Percentiles rank a stretch among this genome's conserved stretches.
These are phyloP conservation scores for Drosophila prolongata DNA, from an alignment of 2,888 invertebrate species.

Conservation along the genomic window DNA sequence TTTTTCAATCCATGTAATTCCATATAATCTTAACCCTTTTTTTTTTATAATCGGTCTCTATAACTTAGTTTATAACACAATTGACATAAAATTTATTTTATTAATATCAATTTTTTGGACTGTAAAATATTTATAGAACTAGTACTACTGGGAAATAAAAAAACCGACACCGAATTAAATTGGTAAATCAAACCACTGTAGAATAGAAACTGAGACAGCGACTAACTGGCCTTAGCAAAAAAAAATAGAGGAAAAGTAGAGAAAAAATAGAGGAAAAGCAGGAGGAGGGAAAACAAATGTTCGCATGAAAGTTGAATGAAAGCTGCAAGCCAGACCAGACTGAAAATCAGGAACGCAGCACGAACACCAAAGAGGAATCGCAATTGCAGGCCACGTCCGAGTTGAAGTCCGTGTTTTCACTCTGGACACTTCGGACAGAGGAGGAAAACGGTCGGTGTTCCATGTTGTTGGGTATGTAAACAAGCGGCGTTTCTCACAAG, in stretches of 20 bases:
- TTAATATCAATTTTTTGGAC: too few species aligned
- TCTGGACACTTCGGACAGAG: not conserved
- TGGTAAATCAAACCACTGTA: constrained; percentile 13
- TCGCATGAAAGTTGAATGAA: constrained; percentile 74
- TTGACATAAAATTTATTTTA: too few species aligned
- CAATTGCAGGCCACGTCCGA: constrained; percentile 34
- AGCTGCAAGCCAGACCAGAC: constrained; percentile 38
- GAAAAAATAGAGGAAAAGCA: constrained; percentile 1
- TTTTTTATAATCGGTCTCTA: too few species aligned
- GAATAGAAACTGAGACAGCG: constrained; percentile 3
- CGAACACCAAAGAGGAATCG: constrained; percentile 31
- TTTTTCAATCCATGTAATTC: too few species aligned
- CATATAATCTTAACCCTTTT: too few species aligned
- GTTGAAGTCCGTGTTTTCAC: constrained; percentile 1
- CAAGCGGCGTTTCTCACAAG: constrained; percentile 56
- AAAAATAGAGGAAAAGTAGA: not conserved
- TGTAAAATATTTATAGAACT: too few species aligned
- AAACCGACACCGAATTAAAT: not conserved
- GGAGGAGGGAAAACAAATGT: constrained; percentile 48
- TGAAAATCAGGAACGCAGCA: constrained; percentile 35
- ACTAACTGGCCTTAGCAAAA: not conserved
- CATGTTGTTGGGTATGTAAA: constrained; percentile 53
- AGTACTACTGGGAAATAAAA: too few species aligned
- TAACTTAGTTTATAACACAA: too few species aligned
- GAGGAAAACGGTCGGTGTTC: not conserved